phyloP scores from a whole-genome alignment of 2,797 vertebrate species.

The Helicolenus hilgendorfi region DNA sequence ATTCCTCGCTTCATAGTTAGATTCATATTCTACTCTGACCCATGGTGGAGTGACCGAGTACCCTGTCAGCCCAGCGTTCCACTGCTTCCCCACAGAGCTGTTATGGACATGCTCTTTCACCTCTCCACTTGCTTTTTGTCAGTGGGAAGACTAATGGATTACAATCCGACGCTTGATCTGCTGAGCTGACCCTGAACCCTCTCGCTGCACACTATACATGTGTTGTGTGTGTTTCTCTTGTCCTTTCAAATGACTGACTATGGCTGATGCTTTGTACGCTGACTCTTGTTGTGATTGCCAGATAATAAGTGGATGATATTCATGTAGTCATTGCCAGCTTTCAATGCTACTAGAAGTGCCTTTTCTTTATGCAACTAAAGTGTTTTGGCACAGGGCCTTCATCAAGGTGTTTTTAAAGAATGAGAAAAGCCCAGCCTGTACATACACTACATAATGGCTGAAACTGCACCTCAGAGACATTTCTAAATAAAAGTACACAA shows the following conservation, averaged over 20 bases:
- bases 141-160: conserved; percentile 26
- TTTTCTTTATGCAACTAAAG: not conserved
- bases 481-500: not conserved
- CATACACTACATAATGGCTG: not conserved
- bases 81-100: conserved; percentile 2
- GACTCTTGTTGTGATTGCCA: not conserved
- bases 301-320: not conserved
- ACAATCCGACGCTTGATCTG: not conserved
- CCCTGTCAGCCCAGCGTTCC: not conserved
- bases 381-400: not conserved
- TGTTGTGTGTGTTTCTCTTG: not conserved
- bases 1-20: too few relatives aligned
- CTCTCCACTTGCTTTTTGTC: conserved; percentile 42
- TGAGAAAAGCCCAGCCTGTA: not conserved
- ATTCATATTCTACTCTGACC: not conserved
- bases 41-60: not conserved
- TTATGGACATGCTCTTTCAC: conserved; percentile 11
- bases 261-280: not conserved
- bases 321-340: not conserved
- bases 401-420: not conserved
- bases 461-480: not conserved
- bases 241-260: not conserved
- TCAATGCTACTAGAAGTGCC: not conserved
- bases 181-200: conserved; percentile 7
- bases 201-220: not conserved